A percentile compares a stretch with the other conserved stretches of the same genome.
Conservation (phyloP, 2,113 vertebrate genomes). For the Noctilio leporinus region DNA sequence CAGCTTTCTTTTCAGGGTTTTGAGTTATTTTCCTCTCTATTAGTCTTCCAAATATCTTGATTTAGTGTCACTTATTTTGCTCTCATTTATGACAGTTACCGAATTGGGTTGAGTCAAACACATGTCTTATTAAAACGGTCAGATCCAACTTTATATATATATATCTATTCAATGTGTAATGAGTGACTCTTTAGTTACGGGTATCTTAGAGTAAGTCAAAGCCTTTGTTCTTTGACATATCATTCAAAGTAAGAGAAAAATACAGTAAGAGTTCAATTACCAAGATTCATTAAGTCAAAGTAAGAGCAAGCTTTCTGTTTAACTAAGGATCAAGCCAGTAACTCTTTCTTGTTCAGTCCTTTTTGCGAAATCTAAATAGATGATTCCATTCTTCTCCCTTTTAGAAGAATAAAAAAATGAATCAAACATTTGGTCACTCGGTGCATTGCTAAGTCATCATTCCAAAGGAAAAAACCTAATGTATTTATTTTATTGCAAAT, state of each 20-base stretch:
- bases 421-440: background rate
- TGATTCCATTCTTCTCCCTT: background rate
- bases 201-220: background rate
- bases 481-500: background rate
- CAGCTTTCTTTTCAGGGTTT: slow-evolving; percentile 53
- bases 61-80: slow-evolving; percentile 30
- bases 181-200: background rate
- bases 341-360: background rate
- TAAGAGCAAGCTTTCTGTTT: slow-evolving; percentile 25
- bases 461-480: background rate
- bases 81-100: background rate
- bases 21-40: background rate
- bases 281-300: background rate
- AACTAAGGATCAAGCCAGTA: background rate
- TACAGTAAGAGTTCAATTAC: background rate
- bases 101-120: background rate
- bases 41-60: background rate
- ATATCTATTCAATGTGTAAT: background rate
- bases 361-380: background rate
- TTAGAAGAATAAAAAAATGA: background rate
- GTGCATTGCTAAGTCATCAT: background rate
- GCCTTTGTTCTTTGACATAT: background rate
- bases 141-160: background rate
- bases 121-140: background rate
- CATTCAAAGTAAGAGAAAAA: background rate